Percentiles rank a stretch among this genome's conserved stretches.
Evolutionary conservation across 2,113 vertebrate genomes (phyloP).

Genomic region (Cromileptes altivelis): DNA sequence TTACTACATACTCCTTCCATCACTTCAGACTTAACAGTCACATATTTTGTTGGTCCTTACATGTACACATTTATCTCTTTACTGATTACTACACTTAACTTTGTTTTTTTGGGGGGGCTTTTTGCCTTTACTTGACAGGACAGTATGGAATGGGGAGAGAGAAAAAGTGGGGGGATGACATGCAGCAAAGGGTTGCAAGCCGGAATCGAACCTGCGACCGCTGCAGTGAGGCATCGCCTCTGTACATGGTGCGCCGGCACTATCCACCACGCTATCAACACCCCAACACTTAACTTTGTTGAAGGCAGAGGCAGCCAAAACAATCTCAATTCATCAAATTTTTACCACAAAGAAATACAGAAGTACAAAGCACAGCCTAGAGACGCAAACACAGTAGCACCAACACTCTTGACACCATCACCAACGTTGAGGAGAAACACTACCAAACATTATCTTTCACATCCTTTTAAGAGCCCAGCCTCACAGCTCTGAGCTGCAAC

Average conservation of each 20-base stretch:
- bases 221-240: too few species aligned
- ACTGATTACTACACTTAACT: background rate
- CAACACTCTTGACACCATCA: slow-evolving; percentile 1
- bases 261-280: too few species aligned
- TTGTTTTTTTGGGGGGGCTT: too few species aligned
- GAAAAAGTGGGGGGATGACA: too few species aligned
- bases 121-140: too few species aligned
- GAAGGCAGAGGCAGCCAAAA: slow-evolving; percentile 11
- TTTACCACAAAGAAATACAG: background rate
- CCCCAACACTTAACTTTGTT: background rate
- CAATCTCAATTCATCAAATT: background rate
- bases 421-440: slow-evolving; percentile 5
- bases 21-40: background rate
- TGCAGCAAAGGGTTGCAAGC: too few species aligned
- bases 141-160: too few species aligned
- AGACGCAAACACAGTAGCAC: background rate
- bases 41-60: too few species aligned
- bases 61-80: background rate
- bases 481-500: slow-evolving; percentile 20
- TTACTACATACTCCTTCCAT: too few species aligned
- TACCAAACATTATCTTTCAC: slow-evolving; percentile 37
- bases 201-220: too few species aligned
- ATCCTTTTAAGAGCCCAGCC: slow-evolving; percentile 1
- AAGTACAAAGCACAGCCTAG: background rate
- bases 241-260: too few species aligned